phyloP scores from a whole-genome alignment of 2,888 invertebrate genomes.

The Lomographa bimaculata region DNA sequence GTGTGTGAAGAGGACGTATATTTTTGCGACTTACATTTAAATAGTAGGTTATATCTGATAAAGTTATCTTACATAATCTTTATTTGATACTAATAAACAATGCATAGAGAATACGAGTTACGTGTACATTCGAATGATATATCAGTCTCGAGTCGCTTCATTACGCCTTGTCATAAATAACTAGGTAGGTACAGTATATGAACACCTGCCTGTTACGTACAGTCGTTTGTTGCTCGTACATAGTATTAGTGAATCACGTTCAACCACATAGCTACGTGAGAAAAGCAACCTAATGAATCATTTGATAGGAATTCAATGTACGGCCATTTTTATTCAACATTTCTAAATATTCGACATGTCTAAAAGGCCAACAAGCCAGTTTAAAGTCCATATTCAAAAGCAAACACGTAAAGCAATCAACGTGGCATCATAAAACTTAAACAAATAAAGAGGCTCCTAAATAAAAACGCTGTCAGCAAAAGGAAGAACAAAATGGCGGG shows the following conservation, averaged over 20 bases:
- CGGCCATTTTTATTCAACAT: no score
- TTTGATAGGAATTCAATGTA: constrained; percentile 12
- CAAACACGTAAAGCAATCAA: constrained; percentile 12
- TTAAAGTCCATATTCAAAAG: constrained; percentile 12
- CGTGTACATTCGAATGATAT: background rate
- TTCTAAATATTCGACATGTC: no score
- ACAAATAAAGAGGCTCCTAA: constrained; percentile 42
- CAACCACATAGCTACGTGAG: constrained; percentile 9
- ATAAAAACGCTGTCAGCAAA: constrained; percentile 63
- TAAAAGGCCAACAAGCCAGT: no score
- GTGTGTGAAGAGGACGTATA: background rate
- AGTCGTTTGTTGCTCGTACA: constrained; percentile 4
- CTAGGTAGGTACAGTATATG: constrained; percentile 1
- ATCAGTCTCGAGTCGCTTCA: constrained; percentile 1
- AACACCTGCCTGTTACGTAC: constrained; percentile 20
- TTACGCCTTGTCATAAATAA: background rate
- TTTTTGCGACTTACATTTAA: constrained; percentile 5
- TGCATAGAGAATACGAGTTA: background rate
- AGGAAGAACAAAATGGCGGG: constrained; percentile 75
- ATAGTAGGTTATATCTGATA: background rate
- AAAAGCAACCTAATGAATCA: constrained; percentile 7
- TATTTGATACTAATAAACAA: no score
- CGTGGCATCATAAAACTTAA: constrained; percentile 23
- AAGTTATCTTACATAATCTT: no score
- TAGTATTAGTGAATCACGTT: constrained; percentile 11